Percentiles rank a stretch among this genome's conserved stretches.
phyloP scores from a whole-genome alignment of 2,113 vertebrate genomes.

The Athene noctua region DNA sequence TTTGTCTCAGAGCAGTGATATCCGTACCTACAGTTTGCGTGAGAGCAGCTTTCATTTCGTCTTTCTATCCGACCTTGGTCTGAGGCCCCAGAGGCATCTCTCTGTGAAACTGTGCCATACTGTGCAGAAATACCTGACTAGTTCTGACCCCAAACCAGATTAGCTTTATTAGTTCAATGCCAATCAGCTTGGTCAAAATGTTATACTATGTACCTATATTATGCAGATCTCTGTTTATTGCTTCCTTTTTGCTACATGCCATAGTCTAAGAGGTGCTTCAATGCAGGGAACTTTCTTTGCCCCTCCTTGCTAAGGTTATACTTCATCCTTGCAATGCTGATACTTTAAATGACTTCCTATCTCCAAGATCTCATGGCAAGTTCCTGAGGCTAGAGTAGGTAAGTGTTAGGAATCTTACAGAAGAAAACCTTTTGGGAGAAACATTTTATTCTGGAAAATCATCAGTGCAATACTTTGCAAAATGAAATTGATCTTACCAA shows the following conservation, averaged over 20 bases:
- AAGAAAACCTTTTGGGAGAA: neutral
- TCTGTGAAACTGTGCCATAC: neutral
- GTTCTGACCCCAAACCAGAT: neutral
- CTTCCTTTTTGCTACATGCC: neutral
- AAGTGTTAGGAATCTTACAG: neutral
- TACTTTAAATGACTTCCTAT: neutral
- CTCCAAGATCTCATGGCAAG: neutral
- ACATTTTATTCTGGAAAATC: slow-evolving; percentile 1
- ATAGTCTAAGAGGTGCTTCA: neutral
- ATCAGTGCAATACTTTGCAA: neutral
- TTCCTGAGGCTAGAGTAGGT: neutral
- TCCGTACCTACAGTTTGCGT: fast-evolving
- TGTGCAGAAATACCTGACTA: neutral
- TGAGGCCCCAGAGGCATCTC: neutral
- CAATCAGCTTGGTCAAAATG: neutral
- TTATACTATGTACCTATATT: neutral
- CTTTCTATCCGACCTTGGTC: neutral
- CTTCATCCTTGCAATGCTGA: neutral
- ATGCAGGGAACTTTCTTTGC: neutral
- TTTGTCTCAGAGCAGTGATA: neutral
- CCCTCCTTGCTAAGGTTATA: neutral
- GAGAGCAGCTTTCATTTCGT: neutral
- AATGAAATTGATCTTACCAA: neutral
- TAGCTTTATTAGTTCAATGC: neutral
- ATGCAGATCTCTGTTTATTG: neutral